These are phyloP conservation scores for Ceramica pisi DNA, from an alignment of 2,888 invertebrate genomes.

Conservation along the genomic window DNA sequence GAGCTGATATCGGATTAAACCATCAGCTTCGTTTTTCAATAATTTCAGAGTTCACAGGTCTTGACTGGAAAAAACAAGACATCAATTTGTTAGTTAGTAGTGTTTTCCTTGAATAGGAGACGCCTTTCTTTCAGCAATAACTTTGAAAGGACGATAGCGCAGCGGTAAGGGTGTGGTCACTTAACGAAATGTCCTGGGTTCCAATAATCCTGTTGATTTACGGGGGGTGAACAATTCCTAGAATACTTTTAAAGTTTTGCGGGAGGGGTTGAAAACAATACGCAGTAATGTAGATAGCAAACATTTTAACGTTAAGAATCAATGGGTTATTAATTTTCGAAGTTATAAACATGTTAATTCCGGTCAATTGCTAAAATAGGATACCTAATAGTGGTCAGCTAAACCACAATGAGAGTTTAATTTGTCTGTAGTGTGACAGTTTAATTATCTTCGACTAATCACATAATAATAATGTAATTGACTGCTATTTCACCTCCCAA, in stretches of 20 bases:
- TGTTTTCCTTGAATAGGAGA: conserved; percentile 33
- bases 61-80: conserved; percentile 1
- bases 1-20: conserved; percentile 26
- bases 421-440: conserved; percentile 43
- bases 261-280: not conserved
- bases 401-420: conserved; percentile 39
- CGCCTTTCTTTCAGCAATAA: conserved; percentile 21
- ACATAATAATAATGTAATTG: conserved; percentile 8
- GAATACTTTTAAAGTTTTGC: conserved; percentile 19
- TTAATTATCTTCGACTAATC: conserved; percentile 39
- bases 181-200: conserved; percentile 19
- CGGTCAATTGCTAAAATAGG: conserved; percentile 18
- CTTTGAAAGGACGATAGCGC: conserved; percentile 23
- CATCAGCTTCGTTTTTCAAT: conserved; percentile 10
- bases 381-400: conserved; percentile 26
- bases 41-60: conserved; percentile 1
- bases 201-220: conserved; percentile 45
- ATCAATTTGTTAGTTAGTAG: conserved; percentile 13
- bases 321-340: not conserved
- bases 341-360: not conserved
- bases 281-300: not conserved
- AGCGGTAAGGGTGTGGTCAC: conserved; percentile 34
- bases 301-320: not conserved
- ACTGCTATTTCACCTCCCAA: not conserved
- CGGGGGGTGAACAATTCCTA: not conserved